Percentiles rank a stretch among this genome's conserved stretches.
Evolutionary conservation across 2,888 invertebrate species (phyloP).

Genomic region (Caenorhabditis sp.): DNA sequence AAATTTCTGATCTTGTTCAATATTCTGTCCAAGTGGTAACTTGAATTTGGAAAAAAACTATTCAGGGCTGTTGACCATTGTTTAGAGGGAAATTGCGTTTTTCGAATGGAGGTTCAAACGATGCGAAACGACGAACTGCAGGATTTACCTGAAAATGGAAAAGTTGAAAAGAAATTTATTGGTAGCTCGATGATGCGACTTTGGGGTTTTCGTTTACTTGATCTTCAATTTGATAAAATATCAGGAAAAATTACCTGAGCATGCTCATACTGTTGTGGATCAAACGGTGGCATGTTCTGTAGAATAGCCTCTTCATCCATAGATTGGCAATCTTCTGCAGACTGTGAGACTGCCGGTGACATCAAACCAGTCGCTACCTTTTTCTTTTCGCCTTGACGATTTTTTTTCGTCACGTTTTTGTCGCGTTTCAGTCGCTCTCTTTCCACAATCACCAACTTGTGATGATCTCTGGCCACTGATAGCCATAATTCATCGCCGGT

Average conservation of each 20-base stretch:
- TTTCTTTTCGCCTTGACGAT: too few species aligned
- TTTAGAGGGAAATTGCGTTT: conserved; percentile 15
- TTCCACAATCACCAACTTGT: neutral
- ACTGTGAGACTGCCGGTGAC: neutral
- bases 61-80: neutral
- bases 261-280: neutral
- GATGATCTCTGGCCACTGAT: too few species aligned
- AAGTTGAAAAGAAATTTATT: too few species aligned
- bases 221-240: neutral
- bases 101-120: conserved; percentile 14
- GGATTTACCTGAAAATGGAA: neutral
- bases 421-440: neutral
- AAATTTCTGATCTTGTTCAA: too few species aligned
- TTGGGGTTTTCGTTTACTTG: too few species aligned
- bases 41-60: neutral
- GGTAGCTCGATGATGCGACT: too few species aligned
- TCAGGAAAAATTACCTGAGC: neutral
- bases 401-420: too few species aligned
- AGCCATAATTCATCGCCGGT: too few species aligned
- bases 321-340: neutral
- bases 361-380: neutral
- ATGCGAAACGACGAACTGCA: conserved; percentile 9
- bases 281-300: neutral
- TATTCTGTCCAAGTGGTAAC: too few species aligned
- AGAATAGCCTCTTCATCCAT: neutral